Evolutionary conservation across 92 coral and sea anemone genomes (phyloP).

Genomic region (Parazoanthus atlanticus): DNA sequence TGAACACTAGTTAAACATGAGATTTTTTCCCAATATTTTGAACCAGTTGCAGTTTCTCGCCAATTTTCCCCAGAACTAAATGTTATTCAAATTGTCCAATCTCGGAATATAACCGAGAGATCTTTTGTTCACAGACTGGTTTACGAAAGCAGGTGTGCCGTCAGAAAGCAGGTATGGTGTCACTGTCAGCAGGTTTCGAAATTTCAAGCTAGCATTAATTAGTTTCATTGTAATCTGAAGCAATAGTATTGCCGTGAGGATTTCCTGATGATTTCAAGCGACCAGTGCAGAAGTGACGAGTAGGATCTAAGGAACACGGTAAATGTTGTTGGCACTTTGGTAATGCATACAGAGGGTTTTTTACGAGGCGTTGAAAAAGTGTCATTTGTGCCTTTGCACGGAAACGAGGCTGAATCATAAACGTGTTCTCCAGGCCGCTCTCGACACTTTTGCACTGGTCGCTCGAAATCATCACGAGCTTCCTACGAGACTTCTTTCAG

Average conservation of each 20-base stretch:
- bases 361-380: neutral
- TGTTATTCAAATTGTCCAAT: slow-evolving; percentile 38
- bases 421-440: too few relatives aligned
- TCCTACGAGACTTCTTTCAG: too few relatives aligned
- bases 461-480: too few relatives aligned
- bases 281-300: neutral
- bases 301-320: neutral
- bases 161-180: slow-evolving; percentile 22
- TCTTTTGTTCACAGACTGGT: neutral
- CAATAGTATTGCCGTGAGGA: neutral
- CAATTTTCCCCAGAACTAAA: slow-evolving; percentile 25
- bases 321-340: neutral
- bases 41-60: neutral
- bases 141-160: slow-evolving; percentile 14
- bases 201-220: neutral
- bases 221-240: too few relatives aligned
- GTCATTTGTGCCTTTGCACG: neutral
- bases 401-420: neutral
- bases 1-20: neutral
- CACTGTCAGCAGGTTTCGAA: slow-evolving; percentile 24
- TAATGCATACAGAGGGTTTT: neutral
- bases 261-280: neutral
- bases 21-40: neutral
- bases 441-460: too few relatives aligned
- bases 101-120: neutral